phyloP scores from a whole-genome alignment of 2,797 vertebrate species.

The Luscinia megarhynchos region DNA sequence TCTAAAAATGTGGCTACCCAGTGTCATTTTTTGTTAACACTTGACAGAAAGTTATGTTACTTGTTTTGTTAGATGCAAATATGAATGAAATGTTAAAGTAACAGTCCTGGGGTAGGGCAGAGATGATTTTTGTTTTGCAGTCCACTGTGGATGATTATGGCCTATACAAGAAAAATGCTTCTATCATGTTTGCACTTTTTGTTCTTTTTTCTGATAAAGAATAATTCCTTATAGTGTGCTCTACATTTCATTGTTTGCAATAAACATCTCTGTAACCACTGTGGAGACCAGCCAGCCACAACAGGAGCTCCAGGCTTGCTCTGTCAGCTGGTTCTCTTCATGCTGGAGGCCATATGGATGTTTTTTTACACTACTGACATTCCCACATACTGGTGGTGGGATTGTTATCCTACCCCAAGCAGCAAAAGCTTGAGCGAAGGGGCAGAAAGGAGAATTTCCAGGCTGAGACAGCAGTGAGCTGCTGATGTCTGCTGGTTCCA shows the following conservation, averaged over 20 bases:
- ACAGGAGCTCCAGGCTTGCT: not conserved
- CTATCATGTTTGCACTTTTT: not conserved
- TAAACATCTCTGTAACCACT: not conserved
- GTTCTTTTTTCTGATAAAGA: not conserved
- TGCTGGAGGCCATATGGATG: not conserved
- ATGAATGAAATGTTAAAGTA: not conserved
- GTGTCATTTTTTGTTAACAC: not conserved
- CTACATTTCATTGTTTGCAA: rapidly evolving
- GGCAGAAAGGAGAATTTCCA: not conserved
- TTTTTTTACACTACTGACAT: not conserved
- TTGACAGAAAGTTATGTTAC: not conserved
- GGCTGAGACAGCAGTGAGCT: not conserved
- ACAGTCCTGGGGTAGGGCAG: rapidly evolving
- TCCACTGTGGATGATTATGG: not conserved
- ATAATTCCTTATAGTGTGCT: not conserved
- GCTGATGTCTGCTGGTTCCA: not conserved
- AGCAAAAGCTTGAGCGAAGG: not conserved
- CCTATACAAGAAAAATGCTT: not conserved
- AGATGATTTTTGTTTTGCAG: not conserved
- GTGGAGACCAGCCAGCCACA: not conserved
- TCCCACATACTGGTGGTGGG: not conserved
- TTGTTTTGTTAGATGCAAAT: not conserved
- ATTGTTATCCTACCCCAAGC: not conserved
- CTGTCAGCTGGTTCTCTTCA: not conserved
- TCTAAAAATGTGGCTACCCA: not conserved